Base-by-base conservation (phyloP, 2,113 vertebrate genomes). In the Neolamprologus longior region DNA sequence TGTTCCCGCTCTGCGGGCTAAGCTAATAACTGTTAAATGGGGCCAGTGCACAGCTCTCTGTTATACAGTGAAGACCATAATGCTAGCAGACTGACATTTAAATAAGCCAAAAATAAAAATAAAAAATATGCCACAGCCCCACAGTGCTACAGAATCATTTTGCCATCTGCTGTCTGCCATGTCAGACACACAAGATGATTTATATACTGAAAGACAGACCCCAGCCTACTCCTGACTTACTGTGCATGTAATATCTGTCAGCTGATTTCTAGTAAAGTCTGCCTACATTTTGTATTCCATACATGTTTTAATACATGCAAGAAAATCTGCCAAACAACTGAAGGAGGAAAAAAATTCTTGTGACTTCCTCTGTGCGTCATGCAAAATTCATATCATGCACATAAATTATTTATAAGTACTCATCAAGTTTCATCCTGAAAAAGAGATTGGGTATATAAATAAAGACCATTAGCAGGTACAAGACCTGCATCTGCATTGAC, bases 361-460 rank as follows among this genome's bases (percentile, higher is more conserved):
- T 21, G 83, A 91, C 83, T 58, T 88, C 63, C 76, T 81, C 86
- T 83, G 33, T 28, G 73, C 42, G 81, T 84, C 81, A 92, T 95
- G 66, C 53, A 94, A 93, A 89, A 95, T 95, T 82, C 47, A 95
- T 86, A 14, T 31, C 11, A 85, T 26, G 5, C 40, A 58, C 21
- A 93, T 94, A 3, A 82, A 94, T 93, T 52, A 93, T 95, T 94
- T 66, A 94, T 71, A 24, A 83, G 33, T 45, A 28, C 83, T 90
- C 82, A 90, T 92, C 85, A 90, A 93, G 84, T 87, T 81, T 86
- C 86, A 68, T 89, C 90, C 45, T 91, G 68, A 86, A 89, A 93
- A 94, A 92, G 21, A 79, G 52, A 84, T 81, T 66, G 24, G 33
- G n/a, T 68, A 87, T 84, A 93, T 92, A 92, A 91, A 94, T 92